phyloP scores from a whole-genome alignment of 2,888 invertebrate genomes.

The Tribolium freemani region DNA sequence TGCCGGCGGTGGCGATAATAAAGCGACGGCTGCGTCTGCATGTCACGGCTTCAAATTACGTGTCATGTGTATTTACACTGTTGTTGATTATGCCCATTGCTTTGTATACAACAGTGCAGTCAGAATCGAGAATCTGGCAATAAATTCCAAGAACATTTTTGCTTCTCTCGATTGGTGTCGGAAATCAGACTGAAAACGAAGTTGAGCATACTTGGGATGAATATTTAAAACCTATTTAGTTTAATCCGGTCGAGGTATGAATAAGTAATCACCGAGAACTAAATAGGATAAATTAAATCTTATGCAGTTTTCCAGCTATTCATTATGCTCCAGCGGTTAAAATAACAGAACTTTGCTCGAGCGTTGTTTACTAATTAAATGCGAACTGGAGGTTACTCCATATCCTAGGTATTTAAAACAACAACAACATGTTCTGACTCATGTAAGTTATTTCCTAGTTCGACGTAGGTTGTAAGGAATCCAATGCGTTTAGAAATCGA shows the following conservation, averaged over 20 bases:
- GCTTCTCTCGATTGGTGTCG: not conserved
- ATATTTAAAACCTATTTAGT: conserved; percentile 18
- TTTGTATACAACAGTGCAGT: conserved; percentile 16
- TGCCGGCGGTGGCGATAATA: conserved; percentile 43
- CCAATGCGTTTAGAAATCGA: not conserved
- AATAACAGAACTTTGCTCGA: not conserved
- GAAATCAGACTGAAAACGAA: not conserved
- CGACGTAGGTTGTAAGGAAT: conserved; percentile 30
- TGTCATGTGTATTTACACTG: conserved; percentile 41
- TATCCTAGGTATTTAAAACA: not conserved
- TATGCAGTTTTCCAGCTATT: conserved; percentile 9
- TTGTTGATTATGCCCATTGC: conserved; percentile 42
- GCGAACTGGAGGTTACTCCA: conserved; percentile 4
- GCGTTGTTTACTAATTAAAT: conserved; percentile 21
- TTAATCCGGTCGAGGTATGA: conserved; percentile 7
- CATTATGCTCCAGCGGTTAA: conserved; percentile 5
- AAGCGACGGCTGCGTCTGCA: conserved; percentile 43
- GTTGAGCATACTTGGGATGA: not conserved
- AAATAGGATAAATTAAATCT: conserved; percentile 1
- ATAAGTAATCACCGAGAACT: conserved; percentile 1
- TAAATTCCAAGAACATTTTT: not conserved
- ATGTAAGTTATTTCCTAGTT: conserved; percentile 37
- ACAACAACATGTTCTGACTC: conserved; percentile 25
- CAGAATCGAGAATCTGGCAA: not conserved
- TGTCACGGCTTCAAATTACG: conserved; percentile 45